Evolutionary conservation across 2,888 invertebrate genomes (phyloP).

Genomic region (Perizoma flavofasciatum): DNA sequence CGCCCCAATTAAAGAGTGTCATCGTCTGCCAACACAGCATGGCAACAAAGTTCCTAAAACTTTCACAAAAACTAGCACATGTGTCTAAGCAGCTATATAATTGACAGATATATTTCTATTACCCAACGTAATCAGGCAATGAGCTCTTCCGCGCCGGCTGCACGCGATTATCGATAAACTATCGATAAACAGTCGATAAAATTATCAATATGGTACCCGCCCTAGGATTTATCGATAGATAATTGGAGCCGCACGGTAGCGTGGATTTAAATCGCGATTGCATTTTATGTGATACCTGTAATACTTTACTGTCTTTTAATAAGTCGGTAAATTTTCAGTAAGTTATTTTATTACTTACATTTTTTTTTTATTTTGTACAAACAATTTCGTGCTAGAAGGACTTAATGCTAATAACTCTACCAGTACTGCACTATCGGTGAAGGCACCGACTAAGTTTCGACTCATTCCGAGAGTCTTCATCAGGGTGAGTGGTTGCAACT

Average conservation of each 20-base stretch:
- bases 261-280: conserved; percentile 26
- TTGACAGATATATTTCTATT: conserved; percentile 25
- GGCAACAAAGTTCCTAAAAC: too few species aligned
- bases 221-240: conserved; percentile 42
- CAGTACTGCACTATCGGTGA: too few species aligned
- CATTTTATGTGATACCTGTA: conserved; percentile 21
- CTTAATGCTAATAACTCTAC: too few species aligned
- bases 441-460: too few species aligned
- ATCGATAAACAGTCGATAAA: conserved; percentile 36
- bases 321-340: neutral
- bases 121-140: conserved; percentile 27
- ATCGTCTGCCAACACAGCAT: too few species aligned
- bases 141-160: conserved; percentile 26
- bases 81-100: too few species aligned
- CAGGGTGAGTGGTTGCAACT: too few species aligned
- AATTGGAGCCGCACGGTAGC: conserved; percentile 54
- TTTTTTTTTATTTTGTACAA: too few species aligned
- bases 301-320: neutral
- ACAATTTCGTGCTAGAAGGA: too few species aligned
- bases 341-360: neutral
- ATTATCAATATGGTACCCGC: conserved; percentile 36
- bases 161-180: conserved; percentile 37
- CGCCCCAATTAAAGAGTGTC: too few species aligned
- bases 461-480: too few species aligned
- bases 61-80: too few species aligned